A percentile compares a stretch with the other conserved stretches of the same genome.
Evolutionary conservation across 64 coral and sea anemone genomes (phyloP).

Genomic region (Catalaphyllia jardinei): DNA sequence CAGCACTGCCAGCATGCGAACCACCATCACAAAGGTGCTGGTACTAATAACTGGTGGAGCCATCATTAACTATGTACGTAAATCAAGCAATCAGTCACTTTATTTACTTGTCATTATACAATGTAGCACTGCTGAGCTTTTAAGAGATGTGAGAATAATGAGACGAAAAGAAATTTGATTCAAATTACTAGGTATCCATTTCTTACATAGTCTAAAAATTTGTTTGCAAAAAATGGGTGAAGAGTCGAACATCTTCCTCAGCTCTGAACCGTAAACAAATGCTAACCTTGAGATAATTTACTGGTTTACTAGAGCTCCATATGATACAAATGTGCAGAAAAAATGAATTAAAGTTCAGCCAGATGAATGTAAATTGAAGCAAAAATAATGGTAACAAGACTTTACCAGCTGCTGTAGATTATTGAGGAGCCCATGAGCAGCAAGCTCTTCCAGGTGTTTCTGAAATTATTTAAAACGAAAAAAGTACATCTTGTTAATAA

Average conservation of each 20-base stretch:
- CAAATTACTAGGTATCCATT: too few relatives aligned
- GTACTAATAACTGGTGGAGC: conserved; percentile 91
- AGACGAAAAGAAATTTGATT: too few relatives aligned
- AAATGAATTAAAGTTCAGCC: too few relatives aligned
- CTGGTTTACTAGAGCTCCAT: too few relatives aligned
- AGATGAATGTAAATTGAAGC: too few relatives aligned
- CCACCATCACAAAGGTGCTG: conserved; percentile 94
- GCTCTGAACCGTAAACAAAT: too few relatives aligned
- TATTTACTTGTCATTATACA: neutral
- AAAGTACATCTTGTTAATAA: neutral
- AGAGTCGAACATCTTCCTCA: neutral
- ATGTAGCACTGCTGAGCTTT: too few relatives aligned
- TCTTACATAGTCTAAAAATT: neutral
- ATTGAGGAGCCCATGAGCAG: conserved; percentile 88
- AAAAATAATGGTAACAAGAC: too few relatives aligned
- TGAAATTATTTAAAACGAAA: conserved; percentile 31
- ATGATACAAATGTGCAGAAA: too few relatives aligned
- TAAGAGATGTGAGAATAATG: neutral
- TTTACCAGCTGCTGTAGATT: conserved; percentile 95
- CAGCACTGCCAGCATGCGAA: conserved; percentile 93
- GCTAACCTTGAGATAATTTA: too few relatives aligned
- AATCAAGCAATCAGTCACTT: neutral
- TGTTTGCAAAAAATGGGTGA: too few relatives aligned
- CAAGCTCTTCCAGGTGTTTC: conserved; percentile 87
- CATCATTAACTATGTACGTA: conserved; percentile 74